These are phyloP conservation scores for Hexactinellida sp. DNA, from an alignment of 37 sponge, comb jelly and placozoan species.

Conservation along the genomic window DNA sequence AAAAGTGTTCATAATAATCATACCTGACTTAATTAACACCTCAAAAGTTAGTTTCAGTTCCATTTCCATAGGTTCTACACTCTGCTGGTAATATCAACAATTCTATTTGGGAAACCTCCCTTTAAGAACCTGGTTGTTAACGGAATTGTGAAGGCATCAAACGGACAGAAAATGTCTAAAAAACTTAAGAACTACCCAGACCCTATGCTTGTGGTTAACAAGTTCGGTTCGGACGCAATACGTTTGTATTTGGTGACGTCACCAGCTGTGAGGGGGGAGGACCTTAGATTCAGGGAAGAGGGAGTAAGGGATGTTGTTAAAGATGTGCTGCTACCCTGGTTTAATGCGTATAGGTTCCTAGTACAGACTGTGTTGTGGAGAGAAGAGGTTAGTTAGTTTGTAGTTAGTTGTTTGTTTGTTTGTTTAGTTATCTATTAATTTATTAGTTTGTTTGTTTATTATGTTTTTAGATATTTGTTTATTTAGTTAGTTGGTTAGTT, in stretches of 20 bases:
- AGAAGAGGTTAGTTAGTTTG: conserved; percentile 31
- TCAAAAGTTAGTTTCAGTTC: background rate
- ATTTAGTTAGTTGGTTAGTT: too few species aligned
- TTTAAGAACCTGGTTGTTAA: conserved; percentile 96
- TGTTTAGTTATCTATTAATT: too few species aligned
- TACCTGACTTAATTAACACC: too few species aligned
- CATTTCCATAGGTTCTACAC: conserved; percentile 95
- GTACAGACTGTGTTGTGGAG: conserved; percentile 69
- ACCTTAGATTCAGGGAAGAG: conserved; percentile 69
- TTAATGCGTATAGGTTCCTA: conserved; percentile 93
- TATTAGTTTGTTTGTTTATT: background rate
- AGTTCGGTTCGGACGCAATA: conserved; percentile 87
- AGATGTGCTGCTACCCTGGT: conserved; percentile 97
- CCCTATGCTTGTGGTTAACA: conserved; percentile 64
- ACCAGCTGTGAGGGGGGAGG: conserved; percentile 88
- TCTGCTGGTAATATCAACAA: conserved; percentile 86
- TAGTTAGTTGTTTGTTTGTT: background rate
- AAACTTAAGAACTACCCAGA: conserved; percentile 97
- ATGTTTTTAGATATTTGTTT: too few species aligned
- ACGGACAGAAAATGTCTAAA: conserved; percentile 97
- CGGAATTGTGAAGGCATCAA: conserved; percentile 84
- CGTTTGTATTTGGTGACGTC: conserved; percentile 87
- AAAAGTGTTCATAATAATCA: too few species aligned
- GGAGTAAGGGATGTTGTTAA: conserved; percentile 92
- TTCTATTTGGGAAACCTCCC: conserved; percentile 85